A percentile compares a stretch with the other conserved stretches of the same genome.
These are phyloP conservation scores for Bombus superbus DNA, from an alignment of 1,140 invertebrate species.

Conservation along the genomic window DNA sequence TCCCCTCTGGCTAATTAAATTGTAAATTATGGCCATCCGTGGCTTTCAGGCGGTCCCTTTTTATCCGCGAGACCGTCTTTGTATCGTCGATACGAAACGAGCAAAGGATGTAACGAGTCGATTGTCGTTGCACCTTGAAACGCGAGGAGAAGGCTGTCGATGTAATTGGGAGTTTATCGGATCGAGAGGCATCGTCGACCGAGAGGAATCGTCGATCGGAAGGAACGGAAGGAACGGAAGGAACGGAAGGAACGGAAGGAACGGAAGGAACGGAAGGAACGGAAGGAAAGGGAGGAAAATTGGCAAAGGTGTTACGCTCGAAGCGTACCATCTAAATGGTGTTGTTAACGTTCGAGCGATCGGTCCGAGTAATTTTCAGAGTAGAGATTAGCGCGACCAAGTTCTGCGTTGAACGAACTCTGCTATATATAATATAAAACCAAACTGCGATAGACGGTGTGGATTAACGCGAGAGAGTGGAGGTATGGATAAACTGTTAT, in stretches of 20 bases:
- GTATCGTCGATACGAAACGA: neutral
- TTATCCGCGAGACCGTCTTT: neutral
- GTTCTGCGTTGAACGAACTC: neutral
- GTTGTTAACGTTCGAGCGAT: neutral
- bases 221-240: no score
- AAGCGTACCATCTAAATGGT: no score
- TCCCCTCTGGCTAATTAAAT: conserved; percentile 45
- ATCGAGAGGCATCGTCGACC: neutral
- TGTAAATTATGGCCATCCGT: conserved; percentile 33
- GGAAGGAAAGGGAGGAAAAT: neutral
- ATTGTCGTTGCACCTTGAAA: conserved; percentile 18
- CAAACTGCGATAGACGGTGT: neutral
- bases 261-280: no score
- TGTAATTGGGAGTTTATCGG: neutral
- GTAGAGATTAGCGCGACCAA: neutral
- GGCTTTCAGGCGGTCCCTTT: neutral
- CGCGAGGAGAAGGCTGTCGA: conserved; percentile 7
- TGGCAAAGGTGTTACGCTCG: neutral
- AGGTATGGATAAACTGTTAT: neutral
- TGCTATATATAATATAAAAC: no score
- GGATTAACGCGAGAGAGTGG: neutral
- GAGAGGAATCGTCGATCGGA: no score
- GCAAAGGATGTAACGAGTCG: conserved; percentile 33
- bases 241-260: no score
- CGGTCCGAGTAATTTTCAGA: neutral